These are phyloP conservation scores for Tipula lateralis DNA, from an alignment of 2,888 invertebrate genomes.

Conservation along the genomic window DNA sequence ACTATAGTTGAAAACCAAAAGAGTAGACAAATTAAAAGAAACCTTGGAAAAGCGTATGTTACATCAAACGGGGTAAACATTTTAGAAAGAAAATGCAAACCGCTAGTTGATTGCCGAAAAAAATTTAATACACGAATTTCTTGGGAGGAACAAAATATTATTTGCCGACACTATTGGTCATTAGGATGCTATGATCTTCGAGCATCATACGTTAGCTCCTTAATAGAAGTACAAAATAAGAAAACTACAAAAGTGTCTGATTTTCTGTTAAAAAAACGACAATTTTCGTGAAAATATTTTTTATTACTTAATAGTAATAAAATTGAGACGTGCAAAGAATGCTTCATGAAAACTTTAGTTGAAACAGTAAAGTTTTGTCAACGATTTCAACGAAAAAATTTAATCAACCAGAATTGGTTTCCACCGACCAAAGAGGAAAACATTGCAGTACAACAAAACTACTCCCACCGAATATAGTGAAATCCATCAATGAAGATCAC, in stretches of 20 bases:
- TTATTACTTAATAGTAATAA: background rate
- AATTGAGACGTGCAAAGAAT: background rate
- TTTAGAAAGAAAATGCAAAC: too few relatives aligned
- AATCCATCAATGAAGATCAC: background rate
- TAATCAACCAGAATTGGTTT: background rate
- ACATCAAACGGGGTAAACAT: too few relatives aligned
- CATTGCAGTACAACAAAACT: background rate
- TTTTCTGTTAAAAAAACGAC: background rate
- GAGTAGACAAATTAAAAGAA: too few relatives aligned
- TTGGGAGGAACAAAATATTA: background rate
- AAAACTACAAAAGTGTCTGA: background rate
- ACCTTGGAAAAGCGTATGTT: too few relatives aligned
- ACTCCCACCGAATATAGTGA: background rate
- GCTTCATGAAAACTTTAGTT: background rate
- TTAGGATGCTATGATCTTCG: background rate
- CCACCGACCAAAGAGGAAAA: background rate
- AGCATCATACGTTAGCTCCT: too few relatives aligned
- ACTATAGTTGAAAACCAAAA: too few relatives aligned
- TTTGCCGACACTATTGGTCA: background rate
- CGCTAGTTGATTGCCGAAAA: too few relatives aligned
- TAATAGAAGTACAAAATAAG: too few relatives aligned
- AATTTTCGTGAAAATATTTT: background rate
- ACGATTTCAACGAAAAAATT: too few relatives aligned
- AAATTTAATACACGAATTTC: too few relatives aligned
- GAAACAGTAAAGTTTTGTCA: background rate